Percentiles rank a stretch among this genome's conserved stretches.
Evolutionary conservation across 2,797 vertebrate genomes (phyloP).

Genomic region (Intellagama lesueurii): DNA sequence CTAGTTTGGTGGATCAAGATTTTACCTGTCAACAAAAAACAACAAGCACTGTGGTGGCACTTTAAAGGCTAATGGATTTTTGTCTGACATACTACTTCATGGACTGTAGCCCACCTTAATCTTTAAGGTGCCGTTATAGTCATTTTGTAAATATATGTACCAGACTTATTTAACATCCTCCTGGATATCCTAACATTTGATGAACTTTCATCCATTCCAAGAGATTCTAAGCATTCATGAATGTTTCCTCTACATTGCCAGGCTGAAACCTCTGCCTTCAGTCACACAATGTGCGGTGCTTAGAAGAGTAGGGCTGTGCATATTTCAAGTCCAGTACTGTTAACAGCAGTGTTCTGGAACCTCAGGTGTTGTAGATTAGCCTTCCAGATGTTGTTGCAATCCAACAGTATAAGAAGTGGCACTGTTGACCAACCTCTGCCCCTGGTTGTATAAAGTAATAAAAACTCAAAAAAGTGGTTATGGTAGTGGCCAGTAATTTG

Average conservation of each 20-base stretch:
- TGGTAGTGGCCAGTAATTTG: neutral
- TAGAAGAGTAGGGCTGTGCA: neutral
- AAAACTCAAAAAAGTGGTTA: neutral
- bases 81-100: too few relatives aligned
- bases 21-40: neutral
- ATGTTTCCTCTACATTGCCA: neutral
- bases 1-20: neutral
- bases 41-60: too few relatives aligned
- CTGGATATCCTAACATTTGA: neutral
- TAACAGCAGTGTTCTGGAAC: neutral
- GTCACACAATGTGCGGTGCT: too few relatives aligned
- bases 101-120: too few relatives aligned
- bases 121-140: too few relatives aligned
- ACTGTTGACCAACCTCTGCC: neutral
- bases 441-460: neutral
- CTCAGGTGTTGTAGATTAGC: neutral
- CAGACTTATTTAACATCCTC: too few relatives aligned
- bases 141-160: too few relatives aligned
- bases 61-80: too few relatives aligned
- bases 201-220: neutral
- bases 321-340: neutral
- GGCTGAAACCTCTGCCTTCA: too few relatives aligned
- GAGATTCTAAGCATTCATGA: neutral
- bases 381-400: neutral
- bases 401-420: neutral